A percentile compares a stretch with the other conserved stretches of the same genome.
phyloP scores from a whole-genome alignment of 2,113 vertebrate species.

The Callopanchax toddi region DNA sequence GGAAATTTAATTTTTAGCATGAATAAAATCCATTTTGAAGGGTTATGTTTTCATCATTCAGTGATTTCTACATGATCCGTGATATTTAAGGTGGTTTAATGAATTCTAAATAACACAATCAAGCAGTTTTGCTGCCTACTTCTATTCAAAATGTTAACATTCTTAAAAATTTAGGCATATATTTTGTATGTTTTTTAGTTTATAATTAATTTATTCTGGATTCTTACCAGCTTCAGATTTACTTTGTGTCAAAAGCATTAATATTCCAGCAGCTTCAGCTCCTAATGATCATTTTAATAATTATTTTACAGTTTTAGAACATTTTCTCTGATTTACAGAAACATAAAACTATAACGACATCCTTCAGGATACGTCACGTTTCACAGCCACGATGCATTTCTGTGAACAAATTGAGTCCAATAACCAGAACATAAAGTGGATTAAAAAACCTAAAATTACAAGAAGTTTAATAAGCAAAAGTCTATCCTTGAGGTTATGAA shows the following conservation, averaged over 20 bases:
- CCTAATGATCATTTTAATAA: neutral
- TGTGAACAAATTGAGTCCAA: neutral
- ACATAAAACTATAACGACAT: neutral
- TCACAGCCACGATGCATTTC: too few relatives aligned
- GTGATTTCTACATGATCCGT: too few relatives aligned
- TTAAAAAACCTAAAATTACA: too few relatives aligned
- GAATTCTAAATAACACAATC: neutral
- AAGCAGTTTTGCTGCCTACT: neutral
- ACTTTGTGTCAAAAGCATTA: neutral
- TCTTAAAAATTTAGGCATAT: neutral
- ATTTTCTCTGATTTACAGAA: neutral
- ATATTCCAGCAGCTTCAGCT: neutral
- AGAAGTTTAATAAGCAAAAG: conserved; percentile 16
- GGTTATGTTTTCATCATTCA: neutral
- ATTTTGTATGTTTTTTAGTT: neutral
- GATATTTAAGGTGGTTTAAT: too few relatives aligned
- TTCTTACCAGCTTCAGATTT: neutral
- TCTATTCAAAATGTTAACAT: neutral
- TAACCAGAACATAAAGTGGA: neutral
- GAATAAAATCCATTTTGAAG: too few relatives aligned
- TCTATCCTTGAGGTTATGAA: conserved; percentile 16
- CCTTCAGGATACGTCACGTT: neutral
- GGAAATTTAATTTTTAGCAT: too few relatives aligned
- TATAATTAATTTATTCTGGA: too few relatives aligned
- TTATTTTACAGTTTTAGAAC: too few relatives aligned